These are phyloP conservation scores for Euleptes europaea DNA, from an alignment of 2,113 vertebrate genomes.

Conservation along the genomic window DNA sequence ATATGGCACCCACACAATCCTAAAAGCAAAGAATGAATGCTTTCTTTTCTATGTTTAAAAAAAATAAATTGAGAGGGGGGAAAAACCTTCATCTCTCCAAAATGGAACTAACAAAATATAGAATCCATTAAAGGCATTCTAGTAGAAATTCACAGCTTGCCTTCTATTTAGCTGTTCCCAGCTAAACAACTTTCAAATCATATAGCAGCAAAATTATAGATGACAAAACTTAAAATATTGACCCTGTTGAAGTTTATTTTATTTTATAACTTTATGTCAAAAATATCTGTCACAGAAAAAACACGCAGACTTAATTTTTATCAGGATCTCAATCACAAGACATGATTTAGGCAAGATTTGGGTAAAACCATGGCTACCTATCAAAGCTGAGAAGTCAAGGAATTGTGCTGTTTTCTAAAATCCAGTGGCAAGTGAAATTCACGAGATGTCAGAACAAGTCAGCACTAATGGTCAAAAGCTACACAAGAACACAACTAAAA, in stretches of 20 bases:
- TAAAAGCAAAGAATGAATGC: conserved; percentile 39
- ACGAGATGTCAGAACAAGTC: neutral
- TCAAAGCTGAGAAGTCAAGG: neutral
- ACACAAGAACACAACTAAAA: neutral
- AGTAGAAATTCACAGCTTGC: conserved; percentile 42
- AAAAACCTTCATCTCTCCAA: conserved; percentile 7
- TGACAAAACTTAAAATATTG: conserved; percentile 55
- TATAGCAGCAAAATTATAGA: conserved; percentile 48
- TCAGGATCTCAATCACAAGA: neutral
- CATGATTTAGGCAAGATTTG: neutral
- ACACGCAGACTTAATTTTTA: conserved; percentile 27
- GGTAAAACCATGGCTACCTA: neutral
- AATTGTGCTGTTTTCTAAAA: neutral
- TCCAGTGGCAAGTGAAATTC: neutral
- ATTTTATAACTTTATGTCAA: conserved; percentile 33
- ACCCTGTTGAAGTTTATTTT: conserved; percentile 47
- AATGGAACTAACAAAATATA: conserved; percentile 39
- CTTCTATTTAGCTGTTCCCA: conserved; percentile 41
- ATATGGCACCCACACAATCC: conserved; percentile 41
- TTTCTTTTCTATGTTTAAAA: conserved; percentile 44
- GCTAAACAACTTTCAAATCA: conserved; percentile 38
- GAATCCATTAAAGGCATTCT: conserved; percentile 61
- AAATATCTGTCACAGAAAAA: conserved; percentile 28
- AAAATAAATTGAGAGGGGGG: conserved; percentile 11
- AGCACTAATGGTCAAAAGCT: neutral